phyloP scores from a whole-genome alignment of 2,113 vertebrate genomes.

The Vulpes lagopus region DNA sequence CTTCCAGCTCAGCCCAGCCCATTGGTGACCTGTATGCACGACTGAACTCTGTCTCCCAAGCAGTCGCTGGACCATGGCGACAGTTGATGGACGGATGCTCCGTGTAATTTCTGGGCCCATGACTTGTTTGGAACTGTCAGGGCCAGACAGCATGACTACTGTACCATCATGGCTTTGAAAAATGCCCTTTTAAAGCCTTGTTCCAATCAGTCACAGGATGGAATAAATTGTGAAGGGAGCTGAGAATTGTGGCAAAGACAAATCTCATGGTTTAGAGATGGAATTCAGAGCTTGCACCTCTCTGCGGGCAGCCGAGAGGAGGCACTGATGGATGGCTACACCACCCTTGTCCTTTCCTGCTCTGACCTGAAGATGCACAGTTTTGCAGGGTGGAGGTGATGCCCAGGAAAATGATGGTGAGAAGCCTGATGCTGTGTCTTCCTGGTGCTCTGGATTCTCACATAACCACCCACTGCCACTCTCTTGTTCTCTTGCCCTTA shows the following conservation, averaged over 20 bases:
- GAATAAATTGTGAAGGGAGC: slow-evolving; percentile 51
- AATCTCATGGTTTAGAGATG: not conserved
- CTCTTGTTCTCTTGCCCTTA: not conserved
- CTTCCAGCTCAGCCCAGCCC: not conserved
- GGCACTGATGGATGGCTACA: not conserved
- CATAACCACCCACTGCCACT: not conserved
- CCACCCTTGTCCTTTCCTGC: not conserved
- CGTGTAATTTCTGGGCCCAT: slow-evolving; percentile 69
- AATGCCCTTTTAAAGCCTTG: slow-evolving; percentile 70
- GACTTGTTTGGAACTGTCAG: slow-evolving; percentile 72
- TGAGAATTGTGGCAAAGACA: slow-evolving; percentile 31
- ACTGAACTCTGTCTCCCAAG: slow-evolving; percentile 36
- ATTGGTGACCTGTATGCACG: slow-evolving; percentile 30
- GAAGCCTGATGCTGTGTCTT: not conserved
- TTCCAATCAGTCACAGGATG: slow-evolving; percentile 54
- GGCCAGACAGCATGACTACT: slow-evolving; percentile 54
- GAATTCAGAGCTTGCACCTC: not conserved
- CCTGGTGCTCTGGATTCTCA: not conserved
- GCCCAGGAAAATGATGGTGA: fast-evolving
- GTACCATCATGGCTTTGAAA: slow-evolving; percentile 66
- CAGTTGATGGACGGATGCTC: slow-evolving; percentile 63
- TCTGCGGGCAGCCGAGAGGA: not conserved
- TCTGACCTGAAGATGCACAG: not conserved
- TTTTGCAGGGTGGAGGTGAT: not conserved
- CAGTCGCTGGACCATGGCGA: slow-evolving; percentile 46